These are phyloP conservation scores for Phaonia tiefii DNA, from an alignment of 2,888 invertebrate species.

Conservation along the genomic window DNA sequence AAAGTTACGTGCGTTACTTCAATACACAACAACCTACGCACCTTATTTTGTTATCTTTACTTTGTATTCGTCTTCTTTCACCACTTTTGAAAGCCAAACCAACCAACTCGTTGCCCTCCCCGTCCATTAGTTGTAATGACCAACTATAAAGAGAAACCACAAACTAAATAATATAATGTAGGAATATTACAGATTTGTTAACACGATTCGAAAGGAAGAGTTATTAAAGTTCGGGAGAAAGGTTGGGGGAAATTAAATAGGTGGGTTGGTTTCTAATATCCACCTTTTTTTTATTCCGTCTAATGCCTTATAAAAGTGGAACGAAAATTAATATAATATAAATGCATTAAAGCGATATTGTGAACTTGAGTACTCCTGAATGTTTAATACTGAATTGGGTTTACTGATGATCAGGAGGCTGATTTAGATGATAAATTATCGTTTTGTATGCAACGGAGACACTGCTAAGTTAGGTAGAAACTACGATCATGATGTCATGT, in stretches of 20 bases:
- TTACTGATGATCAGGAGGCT: too few relatives aligned
- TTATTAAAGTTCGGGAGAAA: conserved; percentile 52
- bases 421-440: too few relatives aligned
- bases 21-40: conserved; percentile 52
- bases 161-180: conserved; percentile 43
- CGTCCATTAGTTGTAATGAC: conserved; percentile 51
- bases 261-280: conserved; percentile 48
- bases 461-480: too few relatives aligned
- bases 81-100: neutral
- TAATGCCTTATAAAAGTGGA: conserved; percentile 1
- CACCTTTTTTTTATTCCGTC: conserved; percentile 23
- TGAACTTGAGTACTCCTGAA: too few relatives aligned
- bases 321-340: conserved; percentile 23
- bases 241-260: conserved; percentile 52
- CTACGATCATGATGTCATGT: too few relatives aligned
- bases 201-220: conserved; percentile 58
- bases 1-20: conserved; percentile 33
- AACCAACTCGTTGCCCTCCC: conserved; percentile 22
- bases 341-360: neutral
- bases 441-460: too few relatives aligned
- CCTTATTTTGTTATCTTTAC: conserved; percentile 46
- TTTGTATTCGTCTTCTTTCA: conserved; percentile 33
- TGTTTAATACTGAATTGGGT: too few relatives aligned
- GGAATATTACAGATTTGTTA: conserved; percentile 61
- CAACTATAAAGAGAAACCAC: conserved; percentile 38